These are phyloP conservation scores for Triplophysa yarkandensis DNA, from an alignment of 2,797 vertebrate genomes.

Conservation along the genomic window DNA sequence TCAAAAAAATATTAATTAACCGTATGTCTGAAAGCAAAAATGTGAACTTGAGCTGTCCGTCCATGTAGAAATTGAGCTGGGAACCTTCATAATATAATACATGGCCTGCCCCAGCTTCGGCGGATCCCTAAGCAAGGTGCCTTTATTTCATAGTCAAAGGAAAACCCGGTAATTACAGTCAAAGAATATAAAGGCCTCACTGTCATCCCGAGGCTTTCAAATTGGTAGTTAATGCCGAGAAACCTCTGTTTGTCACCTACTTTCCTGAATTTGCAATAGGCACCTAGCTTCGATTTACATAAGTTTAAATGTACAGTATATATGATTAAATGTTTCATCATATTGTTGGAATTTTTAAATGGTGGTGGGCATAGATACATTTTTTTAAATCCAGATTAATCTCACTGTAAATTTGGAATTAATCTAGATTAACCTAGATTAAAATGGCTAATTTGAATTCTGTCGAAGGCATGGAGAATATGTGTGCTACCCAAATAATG, in stretches of 20 bases:
- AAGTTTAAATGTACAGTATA: background rate
- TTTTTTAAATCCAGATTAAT: too few relatives aligned
- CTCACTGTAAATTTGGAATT: too few relatives aligned
- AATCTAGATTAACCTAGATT: too few relatives aligned
- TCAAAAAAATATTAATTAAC: constrained; percentile 13
- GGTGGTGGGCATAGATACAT: too few relatives aligned
- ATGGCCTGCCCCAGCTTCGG: background rate
- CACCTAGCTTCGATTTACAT: background rate
- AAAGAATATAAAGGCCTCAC: constrained; percentile 48
- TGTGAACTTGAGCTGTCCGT: background rate
- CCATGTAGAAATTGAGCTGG: constrained; percentile 3
- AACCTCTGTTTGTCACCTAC: constrained; percentile 27
- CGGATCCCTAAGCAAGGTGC: constrained; percentile 39
- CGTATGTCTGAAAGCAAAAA: constrained; percentile 23
- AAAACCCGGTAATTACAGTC: constrained; percentile 44
- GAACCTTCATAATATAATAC: constrained; percentile 20
- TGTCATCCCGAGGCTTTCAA: constrained; percentile 43
- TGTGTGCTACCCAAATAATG: too few relatives aligned
- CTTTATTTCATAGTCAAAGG: constrained; percentile 41
- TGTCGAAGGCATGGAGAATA: too few relatives aligned
- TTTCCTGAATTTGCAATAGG: background rate
- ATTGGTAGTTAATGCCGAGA: constrained; percentile 51
- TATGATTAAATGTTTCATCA: too few relatives aligned
- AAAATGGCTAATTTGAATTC: too few relatives aligned
- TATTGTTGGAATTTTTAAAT: too few relatives aligned